Percentiles rank a stretch among this genome's conserved stretches.
Conservation (phyloP, 2,797 vertebrate genomes). For the Malacoctenus gilli region DNA sequence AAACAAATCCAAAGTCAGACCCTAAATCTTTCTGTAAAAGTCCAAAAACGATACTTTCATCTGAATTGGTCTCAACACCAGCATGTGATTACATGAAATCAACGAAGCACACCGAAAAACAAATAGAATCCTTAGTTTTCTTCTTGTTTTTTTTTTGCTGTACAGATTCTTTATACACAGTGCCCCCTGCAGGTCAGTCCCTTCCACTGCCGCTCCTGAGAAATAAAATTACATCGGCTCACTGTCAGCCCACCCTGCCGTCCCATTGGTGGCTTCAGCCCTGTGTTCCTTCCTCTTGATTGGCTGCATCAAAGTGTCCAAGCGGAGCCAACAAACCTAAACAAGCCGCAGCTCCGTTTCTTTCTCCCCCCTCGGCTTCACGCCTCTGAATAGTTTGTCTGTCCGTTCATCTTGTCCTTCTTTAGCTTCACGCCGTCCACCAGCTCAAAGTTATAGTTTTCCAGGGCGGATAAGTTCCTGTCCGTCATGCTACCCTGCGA, state of each 20-base stretch:
- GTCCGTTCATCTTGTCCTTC: slow-evolving; percentile 98
- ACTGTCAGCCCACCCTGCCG: slow-evolving; percentile 64
- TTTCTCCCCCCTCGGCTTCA: slow-evolving; percentile 81
- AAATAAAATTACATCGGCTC: slow-evolving; percentile 86
- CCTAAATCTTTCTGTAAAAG: slow-evolving; percentile 48
- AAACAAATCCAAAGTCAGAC: slow-evolving; percentile 24
- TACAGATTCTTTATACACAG: slow-evolving; percentile 89
- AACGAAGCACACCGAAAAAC: slow-evolving; percentile 71
- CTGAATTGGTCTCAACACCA: slow-evolving; percentile 97
- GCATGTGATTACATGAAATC: slow-evolving; percentile 90
- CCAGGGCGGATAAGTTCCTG: slow-evolving; percentile 96
- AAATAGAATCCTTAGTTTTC: slow-evolving; percentile 85
- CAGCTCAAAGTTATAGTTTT: slow-evolving; percentile 99
- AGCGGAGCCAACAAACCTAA: slow-evolving; percentile 10
- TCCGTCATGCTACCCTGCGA: slow-evolving; percentile 94
- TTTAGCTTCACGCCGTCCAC: slow-evolving; percentile 98
- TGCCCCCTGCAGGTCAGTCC: slow-evolving; percentile 89
- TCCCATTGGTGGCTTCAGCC: slow-evolving; percentile 73
- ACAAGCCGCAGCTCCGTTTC: slow-evolving; percentile 21
- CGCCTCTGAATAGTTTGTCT: slow-evolving; percentile 95
- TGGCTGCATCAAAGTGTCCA: slow-evolving; percentile 60
- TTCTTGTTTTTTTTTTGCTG: slow-evolving; percentile 72
- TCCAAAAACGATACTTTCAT: slow-evolving; percentile 71
- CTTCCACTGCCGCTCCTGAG: slow-evolving; percentile 96
- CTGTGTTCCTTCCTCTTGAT: slow-evolving; percentile 56